Conservation (phyloP, 2,797 vertebrate species). For the Meriones psammophilus region DNA sequence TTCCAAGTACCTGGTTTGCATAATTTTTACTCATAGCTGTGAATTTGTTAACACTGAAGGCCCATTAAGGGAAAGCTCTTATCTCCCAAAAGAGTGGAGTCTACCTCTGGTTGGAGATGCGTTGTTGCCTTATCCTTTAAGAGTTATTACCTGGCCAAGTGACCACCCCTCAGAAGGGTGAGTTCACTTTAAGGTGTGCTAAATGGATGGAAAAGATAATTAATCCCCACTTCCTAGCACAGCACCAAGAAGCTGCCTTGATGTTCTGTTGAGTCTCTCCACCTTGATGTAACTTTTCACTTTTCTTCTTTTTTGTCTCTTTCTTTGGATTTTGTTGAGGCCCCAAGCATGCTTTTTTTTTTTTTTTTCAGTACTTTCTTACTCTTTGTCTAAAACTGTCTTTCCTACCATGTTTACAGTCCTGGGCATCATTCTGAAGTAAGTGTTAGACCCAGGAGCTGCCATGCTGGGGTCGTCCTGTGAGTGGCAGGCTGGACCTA, state of each 20-base stretch:
- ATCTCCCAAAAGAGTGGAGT: background rate
- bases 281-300: background rate
- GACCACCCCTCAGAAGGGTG: background rate
- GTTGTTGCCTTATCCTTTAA: background rate
- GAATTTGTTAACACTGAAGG: background rate
- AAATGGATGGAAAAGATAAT: background rate
- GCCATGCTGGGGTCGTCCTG: background rate
- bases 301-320: background rate
- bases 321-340: background rate
- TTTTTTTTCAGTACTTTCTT: background rate
- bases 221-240: background rate
- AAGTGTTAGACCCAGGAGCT: constrained; percentile 21
- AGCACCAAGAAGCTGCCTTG: background rate
- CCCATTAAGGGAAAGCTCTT: background rate
- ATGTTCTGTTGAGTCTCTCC: background rate
- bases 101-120: background rate
- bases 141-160: background rate
- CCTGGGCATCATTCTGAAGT: background rate
- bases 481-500: background rate
- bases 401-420: background rate
- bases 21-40: background rate
- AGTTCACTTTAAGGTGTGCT: background rate
- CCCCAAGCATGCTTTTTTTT: background rate
- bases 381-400: background rate
- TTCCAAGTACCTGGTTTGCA: constrained; percentile 18